Conservation (phyloP, 1,140 invertebrate genomes). For the Drosophila azteca region DNA sequence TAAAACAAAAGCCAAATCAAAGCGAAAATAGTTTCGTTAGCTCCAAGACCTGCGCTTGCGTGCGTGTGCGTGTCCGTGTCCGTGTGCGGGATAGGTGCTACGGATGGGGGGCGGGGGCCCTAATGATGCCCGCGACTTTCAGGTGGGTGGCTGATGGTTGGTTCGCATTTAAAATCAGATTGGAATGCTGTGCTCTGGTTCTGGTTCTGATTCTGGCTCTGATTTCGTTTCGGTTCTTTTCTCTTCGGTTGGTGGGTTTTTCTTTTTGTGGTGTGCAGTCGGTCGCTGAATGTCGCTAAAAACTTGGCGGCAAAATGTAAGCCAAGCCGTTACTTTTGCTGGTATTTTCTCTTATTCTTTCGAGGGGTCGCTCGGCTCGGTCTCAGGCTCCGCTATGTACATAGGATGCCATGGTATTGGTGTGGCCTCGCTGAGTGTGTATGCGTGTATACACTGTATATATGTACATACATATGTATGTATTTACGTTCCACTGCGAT, state of each 20-base stretch:
- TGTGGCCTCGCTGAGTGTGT: constrained; percentile 9
- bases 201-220: background rate
- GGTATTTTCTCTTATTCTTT: constrained; percentile 16
- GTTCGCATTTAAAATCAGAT: constrained; percentile 22
- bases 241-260: constrained; percentile 44
- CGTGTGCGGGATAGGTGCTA: constrained; percentile 6
- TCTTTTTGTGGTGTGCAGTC: background rate
- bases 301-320: constrained; percentile 37
- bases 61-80: constrained; percentile 29
- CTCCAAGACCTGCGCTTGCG: constrained; percentile 50
- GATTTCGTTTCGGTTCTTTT: constrained; percentile 9
- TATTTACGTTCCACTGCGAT: constrained; percentile 4
- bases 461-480: background rate
- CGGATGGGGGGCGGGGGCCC: constrained; percentile 12
- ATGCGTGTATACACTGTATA: constrained; percentile 1
- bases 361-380: constrained; percentile 4
- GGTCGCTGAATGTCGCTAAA: background rate
- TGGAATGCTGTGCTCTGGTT: constrained; percentile 1
- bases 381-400: constrained; percentile 32
- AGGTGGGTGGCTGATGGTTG: constrained; percentile 44
- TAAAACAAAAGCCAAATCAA: constrained; percentile 46
- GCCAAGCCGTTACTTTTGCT: background rate
- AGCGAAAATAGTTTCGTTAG: constrained; percentile 16
- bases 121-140: constrained; percentile 32
- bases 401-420: constrained; percentile 19